Conservation (phyloP, 2,113 vertebrate species). For the Seriola quinqueradiata region DNA sequence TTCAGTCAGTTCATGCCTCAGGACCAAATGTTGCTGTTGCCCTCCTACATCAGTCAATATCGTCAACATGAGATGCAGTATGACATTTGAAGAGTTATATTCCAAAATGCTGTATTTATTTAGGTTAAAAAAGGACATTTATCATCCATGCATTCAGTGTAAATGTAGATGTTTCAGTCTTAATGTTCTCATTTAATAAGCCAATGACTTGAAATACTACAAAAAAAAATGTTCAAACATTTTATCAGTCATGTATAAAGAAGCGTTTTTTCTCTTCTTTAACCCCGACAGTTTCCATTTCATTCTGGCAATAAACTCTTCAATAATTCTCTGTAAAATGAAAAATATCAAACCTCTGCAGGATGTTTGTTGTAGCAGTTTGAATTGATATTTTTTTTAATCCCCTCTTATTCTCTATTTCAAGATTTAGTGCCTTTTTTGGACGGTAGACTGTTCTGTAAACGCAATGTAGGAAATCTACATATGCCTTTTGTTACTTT, state of each 20-base stretch:
- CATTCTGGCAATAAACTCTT: conserved; percentile 67
- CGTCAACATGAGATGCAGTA: conserved; percentile 63
- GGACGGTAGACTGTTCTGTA: conserved; percentile 99
- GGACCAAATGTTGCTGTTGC: conserved; percentile 6
- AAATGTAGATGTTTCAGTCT: conserved; percentile 25
- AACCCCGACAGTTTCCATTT: conserved; percentile 28
- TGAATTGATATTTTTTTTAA: conserved; percentile 83
- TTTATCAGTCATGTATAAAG: conserved; percentile 29
- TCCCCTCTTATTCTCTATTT: conserved; percentile 91
- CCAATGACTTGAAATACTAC: conserved; percentile 45
- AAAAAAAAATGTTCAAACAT: conserved; percentile 42
- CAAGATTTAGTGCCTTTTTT: conserved; percentile 99
- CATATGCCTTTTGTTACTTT: conserved; percentile 98
- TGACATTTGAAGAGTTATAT: conserved; percentile 26
- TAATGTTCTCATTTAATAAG: conserved; percentile 36
- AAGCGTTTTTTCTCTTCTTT: not conserved
- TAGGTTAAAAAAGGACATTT: not conserved
- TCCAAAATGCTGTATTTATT: conserved; percentile 25
- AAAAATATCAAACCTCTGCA: conserved; percentile 72
- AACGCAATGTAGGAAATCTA: conserved; percentile 92
- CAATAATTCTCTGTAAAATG: conserved; percentile 70
- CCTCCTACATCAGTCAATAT: conserved; percentile 56
- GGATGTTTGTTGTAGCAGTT: conserved; percentile 77
- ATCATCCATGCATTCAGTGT: conserved; percentile 16
- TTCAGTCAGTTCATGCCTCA: conserved; percentile 34